Evolutionary conservation across 2,797 vertebrate genomes (phyloP), one percentile per base, ranked within the genome.

Genomic region (Sebastiscus tertius): DNA sequence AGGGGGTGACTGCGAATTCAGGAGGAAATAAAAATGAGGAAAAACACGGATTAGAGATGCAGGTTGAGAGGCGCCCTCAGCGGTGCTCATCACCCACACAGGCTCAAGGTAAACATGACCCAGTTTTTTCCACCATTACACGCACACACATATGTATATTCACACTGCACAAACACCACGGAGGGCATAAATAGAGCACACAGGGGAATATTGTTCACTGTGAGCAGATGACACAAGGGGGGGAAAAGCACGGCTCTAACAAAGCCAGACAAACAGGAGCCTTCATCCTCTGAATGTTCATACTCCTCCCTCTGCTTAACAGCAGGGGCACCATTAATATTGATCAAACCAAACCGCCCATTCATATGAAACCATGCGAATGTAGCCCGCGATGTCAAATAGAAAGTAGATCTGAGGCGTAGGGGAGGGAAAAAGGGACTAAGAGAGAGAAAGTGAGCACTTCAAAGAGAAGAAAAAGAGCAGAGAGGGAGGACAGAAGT

Each of bases 71-170:
- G 64, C 16, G 3, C 31, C 78, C 71, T 55, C 82, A 74, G 68
- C 16, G 61, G 66, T 39, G 72, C 77, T 87, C 80, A 75, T 83
- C 68, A 83, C 34, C 73, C 75, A 52, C 55, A 79, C 58, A 61
- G 71, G 79, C 14, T 20, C 31, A 82, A 79, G 61, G 80, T 85
- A 90, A 89, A 92, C 88, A 80, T 89, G 84, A 86, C 89, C 91
- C 66, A 89, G 42, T 84, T 92, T 83, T 76, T 72, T 69, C 5
- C 67, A 62, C 22, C 2, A 22, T 55, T 4, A 22, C 22, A 76
- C 66, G 66, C 11, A 60, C 27, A 58, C 31, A 68, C 33, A 66
- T 11, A 34, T 24, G 26, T 61, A 56, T 55, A 52, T 31, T 58
- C 42, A 55, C 16, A 12, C 52, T 60, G 65, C 59, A 70, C 42